A percentile compares a stretch with the other conserved stretches of the same genome.
Evolutionary conservation across 2,113 vertebrate species (phyloP).

Genomic region (Lagopus muta): DNA sequence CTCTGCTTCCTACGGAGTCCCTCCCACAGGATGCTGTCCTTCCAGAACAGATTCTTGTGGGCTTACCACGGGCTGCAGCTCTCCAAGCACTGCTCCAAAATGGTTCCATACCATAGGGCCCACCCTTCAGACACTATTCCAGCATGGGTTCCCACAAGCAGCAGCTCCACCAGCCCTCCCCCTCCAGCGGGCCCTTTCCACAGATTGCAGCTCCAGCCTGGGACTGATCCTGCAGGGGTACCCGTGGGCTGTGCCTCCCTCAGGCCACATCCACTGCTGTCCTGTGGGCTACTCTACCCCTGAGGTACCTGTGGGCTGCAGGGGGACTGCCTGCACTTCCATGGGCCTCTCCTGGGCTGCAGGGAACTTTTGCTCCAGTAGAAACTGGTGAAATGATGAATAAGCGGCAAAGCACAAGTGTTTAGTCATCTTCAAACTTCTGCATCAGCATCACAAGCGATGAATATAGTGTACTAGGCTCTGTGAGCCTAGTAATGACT

Average conservation of each 20-base stretch:
- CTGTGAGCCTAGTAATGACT: not conserved
- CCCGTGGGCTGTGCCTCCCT: not conserved
- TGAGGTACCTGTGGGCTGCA: not conserved
- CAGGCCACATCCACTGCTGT: not conserved
- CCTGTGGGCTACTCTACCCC: not conserved
- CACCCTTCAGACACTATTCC: not conserved
- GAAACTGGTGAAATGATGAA: not conserved
- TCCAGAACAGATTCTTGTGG: not conserved
- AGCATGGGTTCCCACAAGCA: not conserved
- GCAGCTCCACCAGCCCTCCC: not conserved
- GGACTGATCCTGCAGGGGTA: not conserved
- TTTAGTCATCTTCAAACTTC: not conserved
- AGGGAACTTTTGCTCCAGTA: not conserved
- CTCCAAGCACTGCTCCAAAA: not conserved
- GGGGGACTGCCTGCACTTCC: not conserved
- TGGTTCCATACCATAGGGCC: no score
- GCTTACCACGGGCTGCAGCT: not conserved
- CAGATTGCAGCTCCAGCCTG: not conserved
- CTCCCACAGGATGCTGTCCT: not conserved
- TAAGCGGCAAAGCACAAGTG: not conserved
- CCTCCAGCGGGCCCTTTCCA: not conserved
- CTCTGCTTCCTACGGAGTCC: not conserved
- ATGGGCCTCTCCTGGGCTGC: not conserved
- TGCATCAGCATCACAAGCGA: not conserved
- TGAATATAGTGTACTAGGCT: not conserved